A percentile compares a stretch with the other conserved stretches of the same genome.
Conservation (phyloP, 2,888 invertebrate species). For the Euphydryas editha region DNA sequence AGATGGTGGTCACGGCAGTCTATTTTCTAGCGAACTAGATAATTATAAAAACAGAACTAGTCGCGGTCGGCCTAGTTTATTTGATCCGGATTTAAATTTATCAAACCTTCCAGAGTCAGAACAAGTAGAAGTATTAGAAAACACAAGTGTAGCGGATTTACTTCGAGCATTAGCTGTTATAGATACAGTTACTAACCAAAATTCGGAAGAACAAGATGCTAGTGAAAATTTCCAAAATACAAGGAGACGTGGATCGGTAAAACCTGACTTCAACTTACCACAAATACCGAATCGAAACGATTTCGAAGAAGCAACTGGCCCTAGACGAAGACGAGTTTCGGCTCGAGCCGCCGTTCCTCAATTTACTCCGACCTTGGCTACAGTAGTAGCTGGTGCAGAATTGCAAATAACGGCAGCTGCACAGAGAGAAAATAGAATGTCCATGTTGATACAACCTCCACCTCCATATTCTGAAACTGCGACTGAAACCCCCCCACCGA, state of each 20-base stretch:
- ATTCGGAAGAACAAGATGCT: constrained; percentile 37
- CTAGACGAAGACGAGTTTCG: constrained; percentile 71
- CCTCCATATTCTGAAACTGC: constrained; percentile 71
- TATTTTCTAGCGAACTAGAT: constrained; percentile 64
- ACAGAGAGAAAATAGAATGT: constrained; percentile 74
- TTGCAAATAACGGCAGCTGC: constrained; percentile 73
- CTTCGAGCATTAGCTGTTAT: constrained; percentile 90
- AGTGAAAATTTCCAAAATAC: constrained; percentile 44
- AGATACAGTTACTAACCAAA: constrained; percentile 64
- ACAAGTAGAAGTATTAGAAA: constrained; percentile 87
- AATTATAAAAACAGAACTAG: constrained; percentile 70
- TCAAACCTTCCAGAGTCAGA: constrained; percentile 68
- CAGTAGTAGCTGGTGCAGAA: constrained; percentile 76
- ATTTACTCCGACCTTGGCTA: constrained; percentile 75
- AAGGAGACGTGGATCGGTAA: constrained; percentile 66
- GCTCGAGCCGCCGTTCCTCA: constrained; percentile 72
- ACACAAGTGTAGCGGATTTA: constrained; percentile 92
- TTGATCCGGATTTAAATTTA: constrained; percentile 74
- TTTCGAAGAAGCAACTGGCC: constrained; percentile 62
- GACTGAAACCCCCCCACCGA: constrained; percentile 59
- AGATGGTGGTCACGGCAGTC: constrained; percentile 51
- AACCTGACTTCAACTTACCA: constrained; percentile 64
- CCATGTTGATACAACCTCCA: constrained; percentile 74
- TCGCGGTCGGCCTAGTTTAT: constrained; percentile 73
- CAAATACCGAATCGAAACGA: constrained; percentile 55